Percentiles rank a stretch among this genome's conserved stretches.
phyloP scores from a whole-genome alignment of 2,113 vertebrate species.

The Poeciliopsis turrubarensis region DNA sequence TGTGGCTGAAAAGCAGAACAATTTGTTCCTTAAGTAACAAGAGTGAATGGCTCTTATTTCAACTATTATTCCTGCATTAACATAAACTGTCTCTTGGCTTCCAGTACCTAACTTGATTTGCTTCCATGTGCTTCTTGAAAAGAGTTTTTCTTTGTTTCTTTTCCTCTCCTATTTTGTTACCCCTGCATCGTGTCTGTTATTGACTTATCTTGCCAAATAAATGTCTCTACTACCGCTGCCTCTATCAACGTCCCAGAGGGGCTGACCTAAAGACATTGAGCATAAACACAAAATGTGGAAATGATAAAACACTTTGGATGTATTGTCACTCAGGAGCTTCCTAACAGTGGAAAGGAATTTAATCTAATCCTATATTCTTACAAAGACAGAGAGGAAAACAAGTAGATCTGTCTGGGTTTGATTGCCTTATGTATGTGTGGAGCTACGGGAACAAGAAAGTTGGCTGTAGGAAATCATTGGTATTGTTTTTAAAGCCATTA shows the following conservation, averaged over 20 bases:
- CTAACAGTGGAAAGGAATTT: not conserved
- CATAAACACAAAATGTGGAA: not conserved
- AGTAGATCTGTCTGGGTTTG: conserved; percentile 37
- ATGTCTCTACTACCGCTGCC: conserved; percentile 1
- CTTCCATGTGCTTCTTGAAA: not conserved
- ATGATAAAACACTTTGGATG: not conserved
- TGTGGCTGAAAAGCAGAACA: conserved; percentile 66
- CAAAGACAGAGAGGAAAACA: conserved; percentile 8
- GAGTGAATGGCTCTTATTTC: conserved; percentile 48
- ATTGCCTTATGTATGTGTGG: conserved; percentile 23
- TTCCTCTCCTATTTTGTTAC: conserved; percentile 13
- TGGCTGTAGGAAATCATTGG: conserved; percentile 19
- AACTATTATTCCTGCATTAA: conserved; percentile 26
- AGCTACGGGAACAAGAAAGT: conserved; percentile 20
- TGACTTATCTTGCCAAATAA: conserved; percentile 9
- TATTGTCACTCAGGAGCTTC: not conserved
- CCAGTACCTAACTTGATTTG: conserved; percentile 20
- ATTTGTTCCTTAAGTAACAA: conserved; percentile 61
- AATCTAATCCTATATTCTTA: not conserved
- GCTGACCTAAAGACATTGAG: not conserved
- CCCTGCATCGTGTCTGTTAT: conserved; percentile 30
- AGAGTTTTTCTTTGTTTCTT: not conserved
- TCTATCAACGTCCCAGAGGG: conserved; percentile 3
- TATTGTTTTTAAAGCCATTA: conserved; percentile 31
- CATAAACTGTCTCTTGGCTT: conserved; percentile 5